These are phyloP conservation scores for Ascaphus truei DNA, from an alignment of 2,113 vertebrate species.

Conservation along the genomic window DNA sequence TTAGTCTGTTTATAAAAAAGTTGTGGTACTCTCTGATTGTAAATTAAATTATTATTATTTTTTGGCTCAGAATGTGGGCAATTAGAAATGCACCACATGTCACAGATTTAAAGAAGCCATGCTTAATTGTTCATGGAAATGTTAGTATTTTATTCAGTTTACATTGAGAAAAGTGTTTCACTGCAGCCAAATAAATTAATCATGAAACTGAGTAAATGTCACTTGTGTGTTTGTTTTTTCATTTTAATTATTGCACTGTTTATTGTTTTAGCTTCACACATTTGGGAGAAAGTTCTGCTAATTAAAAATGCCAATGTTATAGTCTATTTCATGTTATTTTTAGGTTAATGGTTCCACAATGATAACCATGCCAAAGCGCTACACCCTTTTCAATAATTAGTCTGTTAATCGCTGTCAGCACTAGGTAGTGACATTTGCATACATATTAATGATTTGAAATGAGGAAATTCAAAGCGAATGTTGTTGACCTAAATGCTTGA, in stretches of 20 bases:
- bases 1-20: no score
- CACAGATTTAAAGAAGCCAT: not conserved
- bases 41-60: no score
- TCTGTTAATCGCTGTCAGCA: constrained; percentile 15
- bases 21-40: no score
- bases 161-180: not conserved
- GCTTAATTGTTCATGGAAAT: not conserved
- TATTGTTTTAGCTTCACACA: not conserved
- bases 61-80: no score
- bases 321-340: constrained; percentile 17
- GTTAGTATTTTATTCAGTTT: not conserved
- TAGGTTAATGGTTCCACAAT: constrained; percentile 21
- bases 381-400: constrained; percentile 17
- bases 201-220: not conserved
- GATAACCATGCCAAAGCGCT: not conserved
- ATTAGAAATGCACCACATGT: not conserved
- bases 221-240: not conserved
- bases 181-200: not conserved
- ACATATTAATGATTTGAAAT: no score
- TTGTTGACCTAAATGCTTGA: no score
- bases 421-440: constrained; percentile 8
- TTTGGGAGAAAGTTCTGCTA: constrained; percentile 14
- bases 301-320: constrained; percentile 20
- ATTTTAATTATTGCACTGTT: not conserved
- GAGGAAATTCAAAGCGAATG: no score